Evolutionary conservation across 2,888 invertebrate species (phyloP).

Genomic region (Andrena trimmerana): DNA sequence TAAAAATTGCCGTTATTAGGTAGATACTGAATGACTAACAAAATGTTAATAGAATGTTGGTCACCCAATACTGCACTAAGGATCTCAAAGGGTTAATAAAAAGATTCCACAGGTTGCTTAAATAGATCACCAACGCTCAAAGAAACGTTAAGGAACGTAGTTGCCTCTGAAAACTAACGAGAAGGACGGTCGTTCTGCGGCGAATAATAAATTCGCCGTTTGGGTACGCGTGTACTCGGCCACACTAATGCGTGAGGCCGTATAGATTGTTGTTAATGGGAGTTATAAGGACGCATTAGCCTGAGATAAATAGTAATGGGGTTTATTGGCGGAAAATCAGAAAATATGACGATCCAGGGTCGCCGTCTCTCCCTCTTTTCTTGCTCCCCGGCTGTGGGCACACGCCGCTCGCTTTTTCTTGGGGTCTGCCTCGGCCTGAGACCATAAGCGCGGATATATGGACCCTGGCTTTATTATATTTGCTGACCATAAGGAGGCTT

Average conservation of each 20-base stretch:
- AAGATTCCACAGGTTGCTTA: not conserved
- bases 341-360: conserved; percentile 81
- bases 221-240: conserved; percentile 51
- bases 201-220: conserved; percentile 69
- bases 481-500: conserved; percentile 83
- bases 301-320: conserved; percentile 85
- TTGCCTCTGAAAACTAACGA: conserved; percentile 55
- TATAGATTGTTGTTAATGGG: conserved; percentile 84
- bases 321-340: conserved; percentile 85
- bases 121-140: not conserved
- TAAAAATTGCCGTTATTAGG: too few species aligned
- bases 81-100: not conserved
- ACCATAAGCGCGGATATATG: conserved; percentile 83
- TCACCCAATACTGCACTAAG: not conserved
- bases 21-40: too few species aligned
- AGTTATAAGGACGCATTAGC: conserved; percentile 84
- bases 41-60: not conserved
- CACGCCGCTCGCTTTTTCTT: conserved; percentile 76
- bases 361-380: conserved; percentile 72
- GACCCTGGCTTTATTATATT: conserved; percentile 85
- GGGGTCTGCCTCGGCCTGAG: conserved; percentile 73
- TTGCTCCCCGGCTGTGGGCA: conserved; percentile 67
- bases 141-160: not conserved
- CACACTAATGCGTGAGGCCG: conserved; percentile 78
- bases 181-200: conserved; percentile 53